These are phyloP conservation scores for Chelonoidis abingdonii DNA, from an alignment of 2,113 vertebrate species.

Conservation along the genomic window DNA sequence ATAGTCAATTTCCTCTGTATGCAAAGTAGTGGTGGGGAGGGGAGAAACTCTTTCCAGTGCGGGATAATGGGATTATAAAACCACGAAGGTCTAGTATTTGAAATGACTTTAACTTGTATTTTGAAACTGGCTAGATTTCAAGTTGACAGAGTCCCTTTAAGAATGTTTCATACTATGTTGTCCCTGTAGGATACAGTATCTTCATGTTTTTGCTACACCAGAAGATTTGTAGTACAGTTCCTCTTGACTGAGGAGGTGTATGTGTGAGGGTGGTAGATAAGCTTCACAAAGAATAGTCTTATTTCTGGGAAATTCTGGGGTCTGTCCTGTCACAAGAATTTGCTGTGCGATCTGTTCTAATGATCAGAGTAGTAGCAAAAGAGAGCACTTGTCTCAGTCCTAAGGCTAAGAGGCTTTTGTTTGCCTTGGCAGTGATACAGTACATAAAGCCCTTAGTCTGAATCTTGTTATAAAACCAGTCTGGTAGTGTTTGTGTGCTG, in stretches of 20 bases:
- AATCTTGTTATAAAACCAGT: not conserved
- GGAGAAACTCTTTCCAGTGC: rapidly evolving
- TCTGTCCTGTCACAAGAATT: not conserved
- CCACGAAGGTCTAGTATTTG: rapidly evolving
- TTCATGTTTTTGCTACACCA: not conserved
- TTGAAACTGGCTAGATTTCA: not conserved
- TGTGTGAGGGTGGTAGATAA: too few species aligned
- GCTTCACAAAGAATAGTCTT: not conserved
- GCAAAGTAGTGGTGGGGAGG: rapidly evolving
- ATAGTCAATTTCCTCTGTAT: rapidly evolving
- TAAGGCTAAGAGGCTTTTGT: not conserved
- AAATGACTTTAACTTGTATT: not conserved
- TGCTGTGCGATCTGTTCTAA: not conserved
- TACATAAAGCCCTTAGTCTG: not conserved
- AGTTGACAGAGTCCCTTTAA: not conserved
- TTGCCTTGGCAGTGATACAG: not conserved
- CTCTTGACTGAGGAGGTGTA: not conserved
- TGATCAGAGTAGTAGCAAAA: not conserved
- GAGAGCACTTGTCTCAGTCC: not conserved
- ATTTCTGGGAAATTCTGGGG: not conserved
- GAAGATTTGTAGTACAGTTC: not conserved
- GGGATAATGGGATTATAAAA: rapidly evolving
- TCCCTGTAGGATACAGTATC: not conserved
- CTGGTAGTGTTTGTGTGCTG: not conserved
- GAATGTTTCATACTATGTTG: not conserved